Evolutionary conservation across 2,888 invertebrate genomes (phyloP), one percentile per base, ranked within the genome.

Genomic region (Caenorhabditis japonica): DNA sequence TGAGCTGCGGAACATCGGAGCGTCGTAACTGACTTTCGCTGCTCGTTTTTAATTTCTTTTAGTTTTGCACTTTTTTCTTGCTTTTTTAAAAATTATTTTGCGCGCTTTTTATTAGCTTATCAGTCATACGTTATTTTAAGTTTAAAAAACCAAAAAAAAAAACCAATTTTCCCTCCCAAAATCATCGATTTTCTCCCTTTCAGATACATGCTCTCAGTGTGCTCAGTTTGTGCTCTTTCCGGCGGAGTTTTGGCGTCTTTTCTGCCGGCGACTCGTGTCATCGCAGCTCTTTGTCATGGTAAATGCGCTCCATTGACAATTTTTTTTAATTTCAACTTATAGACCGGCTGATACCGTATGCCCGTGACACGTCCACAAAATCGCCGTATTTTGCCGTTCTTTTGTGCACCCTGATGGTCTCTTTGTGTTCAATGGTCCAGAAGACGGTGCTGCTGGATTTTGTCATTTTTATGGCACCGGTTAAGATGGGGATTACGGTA

Each of bases 141-240:
- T n/a, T n/a, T n/a, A n/a, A n/a, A n/a, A n/a, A n/a, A n/a, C n/a
- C n/a, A n/a, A n/a, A n/a, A n/a, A n/a, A n/a, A n/a, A n/a, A n/a
- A n/a, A n/a, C n/a, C n/a, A n/a, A n/a, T n/a, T n/a, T n/a, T n/a
- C n/a, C n/a, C n/a, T n/a, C n/a, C n/a, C n/a, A n/a, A n/a, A n/a
- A n/a, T n/a, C n/a, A n/a, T n/a, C n/a, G n/a, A n/a, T n/a, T 25
- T 46, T 7, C 2, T 2, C n/a, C 21, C 7, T 36, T 33, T 17
- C 68, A 80, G 80, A 27, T 80, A 80, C 55, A 75, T 80, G 76
- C 61, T 80, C n/a, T 73, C 78, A 1, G 80, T 80, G 4, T 76
- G 78, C 46, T 76, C 80, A 12, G 76, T 80, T 41, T 80, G 80
- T 53, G 76, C 75, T 4, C 66, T 80, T 19, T 78, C 76, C n/a